Evolutionary conservation across 2,888 invertebrate species (phyloP).

Genomic region (Myopa testacea): DNA sequence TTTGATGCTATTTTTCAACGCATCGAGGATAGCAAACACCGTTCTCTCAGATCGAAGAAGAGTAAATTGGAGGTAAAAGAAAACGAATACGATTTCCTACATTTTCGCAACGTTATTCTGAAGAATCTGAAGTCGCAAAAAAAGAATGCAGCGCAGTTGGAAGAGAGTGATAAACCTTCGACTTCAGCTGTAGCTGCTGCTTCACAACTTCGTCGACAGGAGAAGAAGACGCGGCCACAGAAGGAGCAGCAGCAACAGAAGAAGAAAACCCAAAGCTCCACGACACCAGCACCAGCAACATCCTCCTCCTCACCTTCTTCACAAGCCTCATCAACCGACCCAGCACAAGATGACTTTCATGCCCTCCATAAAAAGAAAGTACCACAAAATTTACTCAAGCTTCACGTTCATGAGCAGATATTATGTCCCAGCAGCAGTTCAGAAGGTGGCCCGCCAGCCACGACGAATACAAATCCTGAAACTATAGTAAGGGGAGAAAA

Average conservation of each 20-base stretch:
- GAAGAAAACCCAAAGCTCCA: slow-evolving; percentile 46
- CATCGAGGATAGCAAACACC: slow-evolving; percentile 51
- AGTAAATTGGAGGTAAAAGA: slow-evolving; percentile 32
- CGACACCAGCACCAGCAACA: slow-evolving; percentile 48
- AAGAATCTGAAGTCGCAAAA: slow-evolving; percentile 45
- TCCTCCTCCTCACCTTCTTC: slow-evolving; percentile 45
- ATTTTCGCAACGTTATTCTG: slow-evolving; percentile 51
- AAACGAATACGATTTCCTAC: slow-evolving; percentile 49
- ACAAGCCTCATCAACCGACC: neutral
- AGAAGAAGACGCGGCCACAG: slow-evolving; percentile 10
- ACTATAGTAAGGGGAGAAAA: neutral
- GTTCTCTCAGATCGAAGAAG: slow-evolving; percentile 28
- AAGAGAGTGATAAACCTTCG: slow-evolving; percentile 42
- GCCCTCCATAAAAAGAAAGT: neutral
- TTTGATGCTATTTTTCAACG: slow-evolving; percentile 59
- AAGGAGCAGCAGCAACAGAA: slow-evolving; percentile 23
- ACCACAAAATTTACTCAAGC: slow-evolving; percentile 31
- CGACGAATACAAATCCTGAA: neutral
- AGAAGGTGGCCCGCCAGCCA: slow-evolving; percentile 41
- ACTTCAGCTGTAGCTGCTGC: slow-evolving; percentile 45
- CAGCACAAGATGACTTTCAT: neutral
- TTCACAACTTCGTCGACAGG: slow-evolving; percentile 42
- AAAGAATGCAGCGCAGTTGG: neutral
- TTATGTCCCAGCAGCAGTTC: slow-evolving; percentile 52
- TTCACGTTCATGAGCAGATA: slow-evolving; percentile 48